Percentiles rank a stretch among this genome's conserved stretches.
Conservation (phyloP, 2,888 invertebrate species). For the Epicampocera succincta region DNA sequence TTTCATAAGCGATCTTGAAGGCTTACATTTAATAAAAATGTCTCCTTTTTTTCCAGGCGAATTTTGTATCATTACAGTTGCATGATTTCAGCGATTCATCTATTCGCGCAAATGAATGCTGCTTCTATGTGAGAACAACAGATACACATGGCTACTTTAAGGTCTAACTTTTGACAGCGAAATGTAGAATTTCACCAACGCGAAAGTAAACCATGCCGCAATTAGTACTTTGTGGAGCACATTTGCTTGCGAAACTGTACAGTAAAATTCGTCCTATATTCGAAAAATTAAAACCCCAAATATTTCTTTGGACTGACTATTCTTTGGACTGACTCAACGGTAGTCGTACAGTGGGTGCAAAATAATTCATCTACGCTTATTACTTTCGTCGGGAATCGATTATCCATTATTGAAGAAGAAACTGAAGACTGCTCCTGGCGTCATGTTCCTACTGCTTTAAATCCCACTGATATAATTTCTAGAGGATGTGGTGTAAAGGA, state of each 20-base stretch:
- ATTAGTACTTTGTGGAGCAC: conserved; percentile 25
- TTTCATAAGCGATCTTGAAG: no score
- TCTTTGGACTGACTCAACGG: conserved; percentile 39
- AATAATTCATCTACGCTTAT: conserved; percentile 39
- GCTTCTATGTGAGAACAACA: conserved; percentile 17
- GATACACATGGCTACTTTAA: background rate
- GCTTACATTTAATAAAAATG: no score
- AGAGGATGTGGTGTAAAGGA: conserved; percentile 52
- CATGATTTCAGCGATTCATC: conserved; percentile 29
- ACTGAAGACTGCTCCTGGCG: conserved; percentile 45
- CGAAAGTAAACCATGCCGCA: conserved; percentile 34
- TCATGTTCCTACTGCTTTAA: conserved; percentile 48
- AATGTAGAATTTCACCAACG: conserved; percentile 30
- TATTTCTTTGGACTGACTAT: no score
- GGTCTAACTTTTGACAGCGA: conserved; percentile 3
- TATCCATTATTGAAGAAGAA: conserved; percentile 45
- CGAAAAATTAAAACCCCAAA: background rate
- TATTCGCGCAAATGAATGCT: conserved; percentile 21
- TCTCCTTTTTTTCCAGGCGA: no score
- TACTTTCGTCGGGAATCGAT: conserved; percentile 46
- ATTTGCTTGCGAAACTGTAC: conserved; percentile 25
- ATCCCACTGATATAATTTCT: conserved; percentile 59
- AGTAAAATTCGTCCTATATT: conserved; percentile 17
- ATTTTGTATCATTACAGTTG: conserved; percentile 18
- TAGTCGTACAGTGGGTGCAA: conserved; percentile 36